Percentiles rank a stretch among this genome's conserved stretches.
phyloP scores from a whole-genome alignment of 1,140 invertebrate genomes.

The Zophobas morio region DNA sequence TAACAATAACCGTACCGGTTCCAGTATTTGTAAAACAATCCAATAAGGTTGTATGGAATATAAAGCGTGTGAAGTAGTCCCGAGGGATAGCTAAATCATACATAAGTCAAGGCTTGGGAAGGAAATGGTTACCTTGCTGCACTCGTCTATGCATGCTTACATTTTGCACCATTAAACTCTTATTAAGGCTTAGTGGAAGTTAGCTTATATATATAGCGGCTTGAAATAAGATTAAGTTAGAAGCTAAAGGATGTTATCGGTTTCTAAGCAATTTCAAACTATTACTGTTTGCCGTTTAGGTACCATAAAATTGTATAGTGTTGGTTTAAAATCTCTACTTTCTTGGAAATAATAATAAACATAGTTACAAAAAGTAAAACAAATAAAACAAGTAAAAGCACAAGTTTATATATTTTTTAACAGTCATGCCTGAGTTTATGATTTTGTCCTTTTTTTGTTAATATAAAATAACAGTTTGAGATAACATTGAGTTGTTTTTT shows the following conservation, averaged over 20 bases:
- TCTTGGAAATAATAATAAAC: too few relatives aligned
- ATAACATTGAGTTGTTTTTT: too few relatives aligned
- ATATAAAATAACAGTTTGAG: too few relatives aligned
- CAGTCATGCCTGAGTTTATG: too few relatives aligned
- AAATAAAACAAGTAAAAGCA: too few relatives aligned
- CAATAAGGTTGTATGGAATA: conserved; percentile 35
- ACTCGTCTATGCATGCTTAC: conserved; percentile 33
- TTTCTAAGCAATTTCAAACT: not conserved
- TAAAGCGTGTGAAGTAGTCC: conserved; percentile 36
- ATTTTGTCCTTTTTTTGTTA: too few relatives aligned
- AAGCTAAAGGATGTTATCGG: conserved; percentile 13
- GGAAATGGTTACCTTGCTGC: conserved; percentile 10
- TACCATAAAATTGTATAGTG: too few relatives aligned
- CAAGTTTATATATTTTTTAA: too few relatives aligned
- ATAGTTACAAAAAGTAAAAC: too few relatives aligned
- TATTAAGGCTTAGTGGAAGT: conserved; percentile 40
- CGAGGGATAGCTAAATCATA: conserved; percentile 22
- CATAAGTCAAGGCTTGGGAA: conserved; percentile 15
- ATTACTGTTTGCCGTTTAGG: too few relatives aligned
- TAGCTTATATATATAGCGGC: conserved; percentile 28
- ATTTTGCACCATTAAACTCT: conserved; percentile 32
- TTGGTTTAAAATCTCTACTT: too few relatives aligned
- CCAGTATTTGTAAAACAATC: conserved; percentile 37
- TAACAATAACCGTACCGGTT: conserved; percentile 38
- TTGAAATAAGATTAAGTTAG: conserved; percentile 41